These are phyloP conservation scores for Pocillopora meandrina DNA, from an alignment of 92 coral and sea anemone genomes.

Conservation along the genomic window DNA sequence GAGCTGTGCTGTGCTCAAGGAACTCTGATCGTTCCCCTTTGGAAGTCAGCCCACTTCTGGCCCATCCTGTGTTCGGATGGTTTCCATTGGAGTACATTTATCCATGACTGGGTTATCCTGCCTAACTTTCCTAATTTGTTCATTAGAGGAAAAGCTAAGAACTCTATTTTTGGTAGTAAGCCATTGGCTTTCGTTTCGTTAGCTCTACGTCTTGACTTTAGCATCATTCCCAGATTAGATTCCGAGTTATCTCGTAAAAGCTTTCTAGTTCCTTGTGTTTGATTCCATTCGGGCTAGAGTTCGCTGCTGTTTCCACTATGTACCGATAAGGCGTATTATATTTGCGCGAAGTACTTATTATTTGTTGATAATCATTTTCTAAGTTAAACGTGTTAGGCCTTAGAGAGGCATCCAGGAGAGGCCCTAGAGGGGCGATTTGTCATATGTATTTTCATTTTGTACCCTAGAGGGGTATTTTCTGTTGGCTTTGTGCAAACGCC, in stretches of 20 bases:
- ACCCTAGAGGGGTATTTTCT: not conserved
- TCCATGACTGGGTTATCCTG: slow-evolving; percentile 2
- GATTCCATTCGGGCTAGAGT: not conserved
- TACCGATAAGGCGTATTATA: not conserved
- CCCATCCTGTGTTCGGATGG: slow-evolving; percentile 33
- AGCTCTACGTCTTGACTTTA: slow-evolving; percentile 56
- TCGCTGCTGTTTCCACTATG: not conserved
- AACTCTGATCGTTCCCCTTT: not conserved
- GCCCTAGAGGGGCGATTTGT: not conserved
- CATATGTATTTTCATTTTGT: not conserved
- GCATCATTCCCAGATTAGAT: slow-evolving; percentile 30
- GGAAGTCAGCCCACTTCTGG: slow-evolving; percentile 46
- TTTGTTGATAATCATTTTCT: too few species aligned
- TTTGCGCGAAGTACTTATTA: not conserved
- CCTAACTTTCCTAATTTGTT: not conserved
- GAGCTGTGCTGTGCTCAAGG: not conserved
- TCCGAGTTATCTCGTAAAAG: not conserved
- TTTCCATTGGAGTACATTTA: slow-evolving; percentile 9
- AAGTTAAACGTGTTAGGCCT: not conserved
- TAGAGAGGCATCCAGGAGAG: too few species aligned
- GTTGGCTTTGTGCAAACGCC: not conserved
- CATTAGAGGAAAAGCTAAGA: not conserved
- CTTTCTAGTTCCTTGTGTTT: too few species aligned
- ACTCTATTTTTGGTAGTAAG: slow-evolving; percentile 28
- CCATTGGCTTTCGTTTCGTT: slow-evolving; percentile 35